Conservation (phyloP, 2,888 invertebrate species). For the Drosophila prolongata region DNA sequence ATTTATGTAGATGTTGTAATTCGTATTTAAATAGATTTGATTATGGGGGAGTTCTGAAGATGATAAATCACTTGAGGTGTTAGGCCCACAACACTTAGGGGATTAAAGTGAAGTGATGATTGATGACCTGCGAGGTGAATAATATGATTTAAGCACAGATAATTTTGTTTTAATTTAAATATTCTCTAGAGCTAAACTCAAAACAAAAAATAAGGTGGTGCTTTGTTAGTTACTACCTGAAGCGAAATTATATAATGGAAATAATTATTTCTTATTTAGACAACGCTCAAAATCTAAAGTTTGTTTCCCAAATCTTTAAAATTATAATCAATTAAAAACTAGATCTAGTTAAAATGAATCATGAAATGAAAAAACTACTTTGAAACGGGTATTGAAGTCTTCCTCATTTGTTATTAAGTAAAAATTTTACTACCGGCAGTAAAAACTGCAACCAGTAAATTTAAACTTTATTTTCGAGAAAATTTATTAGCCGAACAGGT, state of each 20-base stretch:
- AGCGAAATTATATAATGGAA: neutral
- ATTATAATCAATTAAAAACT: neutral
- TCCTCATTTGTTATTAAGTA: slow-evolving; percentile 11
- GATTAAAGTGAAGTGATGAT: slow-evolving; percentile 2
- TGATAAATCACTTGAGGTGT: slow-evolving; percentile 21
- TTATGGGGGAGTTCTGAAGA: neutral
- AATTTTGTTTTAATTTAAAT: too few species aligned
- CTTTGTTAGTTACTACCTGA: neutral
- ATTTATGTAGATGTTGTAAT: slow-evolving; percentile 3
- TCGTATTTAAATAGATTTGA: slow-evolving; percentile 6
- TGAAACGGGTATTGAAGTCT: slow-evolving; percentile 9
- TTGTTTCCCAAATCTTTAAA: too few species aligned
- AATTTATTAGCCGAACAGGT: neutral
- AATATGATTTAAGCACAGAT: too few species aligned
- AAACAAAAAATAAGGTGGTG: too few species aligned
- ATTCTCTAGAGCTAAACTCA: too few species aligned
- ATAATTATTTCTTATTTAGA: too few species aligned
- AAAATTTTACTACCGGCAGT: slow-evolving; percentile 4
- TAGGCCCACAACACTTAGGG: neutral
- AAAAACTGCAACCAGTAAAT: slow-evolving; percentile 5
- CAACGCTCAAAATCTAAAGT: too few species aligned
- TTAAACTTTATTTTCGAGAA: slow-evolving; percentile 5
- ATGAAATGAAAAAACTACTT: slow-evolving; percentile 2
- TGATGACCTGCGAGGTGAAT: slow-evolving; percentile 5
- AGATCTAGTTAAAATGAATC: slow-evolving; percentile 1